Evolutionary conservation across 2,888 invertebrate species (phyloP).

Genomic region (Sinhomidia bicolor): DNA sequence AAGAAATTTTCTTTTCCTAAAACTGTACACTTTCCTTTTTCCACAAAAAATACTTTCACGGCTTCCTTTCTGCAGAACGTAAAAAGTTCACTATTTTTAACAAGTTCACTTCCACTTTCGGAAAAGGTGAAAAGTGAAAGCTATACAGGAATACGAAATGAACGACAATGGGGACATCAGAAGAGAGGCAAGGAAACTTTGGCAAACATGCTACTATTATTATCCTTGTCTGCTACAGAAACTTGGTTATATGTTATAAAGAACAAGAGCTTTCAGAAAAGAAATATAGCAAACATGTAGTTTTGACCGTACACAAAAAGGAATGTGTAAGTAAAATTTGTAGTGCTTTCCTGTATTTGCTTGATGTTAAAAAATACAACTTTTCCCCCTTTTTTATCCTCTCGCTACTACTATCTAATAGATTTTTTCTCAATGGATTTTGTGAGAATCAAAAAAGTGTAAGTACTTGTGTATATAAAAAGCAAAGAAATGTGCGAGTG

Average conservation of each 20-base stretch:
- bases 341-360: not conserved
- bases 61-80: not conserved
- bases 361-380: conserved; percentile 21
- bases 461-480: too few species aligned
- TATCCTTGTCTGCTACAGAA: too few species aligned
- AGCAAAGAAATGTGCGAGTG: not conserved
- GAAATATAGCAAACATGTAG: too few species aligned
- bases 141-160: too few species aligned
- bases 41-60: not conserved
- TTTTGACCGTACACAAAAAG: too few species aligned
- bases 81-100: not conserved
- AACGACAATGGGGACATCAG: too few species aligned
- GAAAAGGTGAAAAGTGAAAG: too few species aligned
- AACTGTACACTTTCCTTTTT: not conserved
- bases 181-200: too few species aligned
- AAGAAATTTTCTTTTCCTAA: not conserved
- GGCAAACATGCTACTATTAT: too few species aligned
- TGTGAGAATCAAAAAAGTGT: conserved; percentile 22
- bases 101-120: too few species aligned
- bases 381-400: not conserved
- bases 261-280: too few species aligned
- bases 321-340: conserved; percentile 12
- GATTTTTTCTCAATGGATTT: not conserved
- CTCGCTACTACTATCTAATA: conserved; percentile 3
- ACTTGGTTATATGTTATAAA: too few species aligned